phyloP scores from a whole-genome alignment of 1,140 invertebrate genomes.

The Pogonognathellus flavescens region DNA sequence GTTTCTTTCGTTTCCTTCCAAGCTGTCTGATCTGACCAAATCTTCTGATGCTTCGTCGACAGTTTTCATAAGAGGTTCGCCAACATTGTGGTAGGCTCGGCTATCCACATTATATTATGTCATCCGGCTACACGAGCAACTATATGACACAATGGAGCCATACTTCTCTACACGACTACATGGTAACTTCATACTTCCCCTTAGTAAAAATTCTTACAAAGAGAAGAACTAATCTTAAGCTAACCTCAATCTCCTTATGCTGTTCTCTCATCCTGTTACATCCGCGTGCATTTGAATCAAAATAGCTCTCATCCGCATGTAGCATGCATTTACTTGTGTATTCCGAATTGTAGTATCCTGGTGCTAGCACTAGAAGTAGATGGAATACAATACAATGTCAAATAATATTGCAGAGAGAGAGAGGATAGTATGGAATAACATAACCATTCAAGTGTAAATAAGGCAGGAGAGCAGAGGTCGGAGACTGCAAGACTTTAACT shows the following conservation, averaged over 20 bases:
- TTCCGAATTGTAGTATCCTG: no score
- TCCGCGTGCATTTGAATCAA: slow-evolving; percentile 7
- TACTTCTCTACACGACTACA: no score
- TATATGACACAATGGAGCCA: no score
- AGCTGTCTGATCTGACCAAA: background rate
- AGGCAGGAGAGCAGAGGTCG: slow-evolving; percentile 7
- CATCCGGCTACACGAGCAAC: no score
- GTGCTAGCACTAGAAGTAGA: no score
- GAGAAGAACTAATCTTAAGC: background rate
- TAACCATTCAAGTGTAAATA: slow-evolving; percentile 42
- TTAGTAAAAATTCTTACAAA: background rate
- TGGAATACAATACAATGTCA: no score
- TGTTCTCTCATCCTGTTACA: background rate
- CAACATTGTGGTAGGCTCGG: background rate
- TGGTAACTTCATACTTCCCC: no score
- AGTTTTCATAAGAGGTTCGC: background rate
- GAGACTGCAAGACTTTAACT: background rate
- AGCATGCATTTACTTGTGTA: no score
- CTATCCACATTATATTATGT: no score
- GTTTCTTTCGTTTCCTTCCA: background rate
- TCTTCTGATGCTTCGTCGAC: background rate
- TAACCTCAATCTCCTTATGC: background rate
- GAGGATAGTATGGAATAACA: slow-evolving; percentile 8
- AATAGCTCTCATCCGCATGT: background rate
- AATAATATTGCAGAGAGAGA: background rate